These are phyloP conservation scores for Palythoa grandiflora DNA, from an alignment of 92 coral and sea anemone genomes.

Conservation along the genomic window DNA sequence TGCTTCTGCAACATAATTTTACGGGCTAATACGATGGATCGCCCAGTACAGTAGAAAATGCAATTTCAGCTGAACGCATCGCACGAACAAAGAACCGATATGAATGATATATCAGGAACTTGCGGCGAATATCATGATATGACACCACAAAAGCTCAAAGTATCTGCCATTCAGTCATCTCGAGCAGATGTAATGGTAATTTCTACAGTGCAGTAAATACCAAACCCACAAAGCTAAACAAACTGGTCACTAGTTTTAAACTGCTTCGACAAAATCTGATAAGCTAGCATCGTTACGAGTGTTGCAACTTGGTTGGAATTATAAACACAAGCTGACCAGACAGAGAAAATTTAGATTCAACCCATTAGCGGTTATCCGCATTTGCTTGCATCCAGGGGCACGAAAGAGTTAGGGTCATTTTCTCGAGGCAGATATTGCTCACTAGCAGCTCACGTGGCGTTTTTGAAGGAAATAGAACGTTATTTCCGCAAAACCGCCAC, in stretches of 20 bases:
- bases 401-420: neutral
- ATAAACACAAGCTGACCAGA: slow-evolving; percentile 3
- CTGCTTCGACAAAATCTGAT: neutral
- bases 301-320: neutral
- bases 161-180: slow-evolving; percentile 10
- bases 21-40: neutral
- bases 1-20: slow-evolving; percentile 21
- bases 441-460: slow-evolving; percentile 30
- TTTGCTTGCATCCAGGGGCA: neutral
- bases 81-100: slow-evolving; percentile 26
- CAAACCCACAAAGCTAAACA: neutral
- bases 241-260: neutral
- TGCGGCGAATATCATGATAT: slow-evolving; percentile 31
- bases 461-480: slow-evolving; percentile 28
- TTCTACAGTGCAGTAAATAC: neutral
- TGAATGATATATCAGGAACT: slow-evolving; percentile 8
- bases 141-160: neutral
- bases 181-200: slow-evolving; percentile 24
- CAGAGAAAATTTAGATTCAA: neutral
- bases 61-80: neutral
- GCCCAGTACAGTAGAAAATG: neutral
- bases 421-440: slow-evolving; percentile 36
- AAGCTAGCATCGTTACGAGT: neutral
- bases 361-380: neutral
- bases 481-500: slow-evolving; percentile 50